phyloP scores from a whole-genome alignment of 2,797 vertebrate species.

The Odontamblyopus rebecca region DNA sequence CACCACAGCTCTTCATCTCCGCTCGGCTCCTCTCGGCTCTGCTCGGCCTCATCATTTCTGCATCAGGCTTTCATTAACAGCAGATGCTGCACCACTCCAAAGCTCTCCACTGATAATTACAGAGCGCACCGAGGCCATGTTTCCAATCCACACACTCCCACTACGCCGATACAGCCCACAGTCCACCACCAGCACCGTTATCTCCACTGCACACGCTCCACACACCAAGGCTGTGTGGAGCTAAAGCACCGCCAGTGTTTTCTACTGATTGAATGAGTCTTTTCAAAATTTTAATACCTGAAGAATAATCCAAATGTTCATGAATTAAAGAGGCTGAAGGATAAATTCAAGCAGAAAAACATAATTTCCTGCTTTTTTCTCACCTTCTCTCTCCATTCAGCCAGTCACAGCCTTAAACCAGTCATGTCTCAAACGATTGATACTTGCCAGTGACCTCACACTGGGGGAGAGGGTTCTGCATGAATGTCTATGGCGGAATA shows the following conservation, averaged over 20 bases:
- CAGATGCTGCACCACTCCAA: slow-evolving; percentile 37
- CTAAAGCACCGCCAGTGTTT: slow-evolving; percentile 3
- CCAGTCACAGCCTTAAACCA: background rate
- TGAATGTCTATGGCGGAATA: too few relatives aligned
- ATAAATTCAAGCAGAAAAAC: background rate
- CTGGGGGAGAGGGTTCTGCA: too few relatives aligned
- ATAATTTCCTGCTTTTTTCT: background rate
- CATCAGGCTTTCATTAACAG: slow-evolving; percentile 41
- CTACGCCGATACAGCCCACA: background rate
- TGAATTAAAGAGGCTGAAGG: background rate
- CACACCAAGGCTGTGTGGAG: background rate
- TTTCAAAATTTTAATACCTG: background rate
- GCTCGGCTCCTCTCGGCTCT: slow-evolving; percentile 19
- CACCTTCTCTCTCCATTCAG: background rate
- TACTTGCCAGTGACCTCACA: too few relatives aligned
- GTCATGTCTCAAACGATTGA: background rate
- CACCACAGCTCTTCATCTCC: slow-evolving; percentile 10
- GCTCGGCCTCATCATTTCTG: slow-evolving; percentile 36
- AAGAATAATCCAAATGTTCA: background rate
- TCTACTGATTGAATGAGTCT: background rate
- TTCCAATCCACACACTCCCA: slow-evolving; percentile 16
- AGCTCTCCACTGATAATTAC: slow-evolving; percentile 42
- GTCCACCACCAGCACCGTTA: too few relatives aligned
- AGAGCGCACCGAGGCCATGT: slow-evolving; percentile 16
- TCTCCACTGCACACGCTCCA: background rate